Base-by-base conservation (phyloP, 2,888 invertebrate genomes). In the Phasia obesa region DNA sequence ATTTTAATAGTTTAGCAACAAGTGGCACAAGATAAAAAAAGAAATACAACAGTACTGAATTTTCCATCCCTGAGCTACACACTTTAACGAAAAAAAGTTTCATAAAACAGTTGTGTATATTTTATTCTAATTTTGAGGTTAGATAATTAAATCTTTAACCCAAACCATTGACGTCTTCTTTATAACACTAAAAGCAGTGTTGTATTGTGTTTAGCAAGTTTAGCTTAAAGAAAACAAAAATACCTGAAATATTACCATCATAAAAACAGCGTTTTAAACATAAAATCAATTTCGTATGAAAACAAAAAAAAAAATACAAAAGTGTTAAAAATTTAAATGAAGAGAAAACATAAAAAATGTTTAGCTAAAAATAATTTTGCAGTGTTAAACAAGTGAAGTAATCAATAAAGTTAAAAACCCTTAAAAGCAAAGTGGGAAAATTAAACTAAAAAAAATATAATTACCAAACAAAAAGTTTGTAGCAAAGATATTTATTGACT, bases 161-260 rank as follows among this genome's bases (percentile, higher is more conserved):
- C 67, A 51, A 67, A 17, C 38, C n/a, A 53, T 31, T 23, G 3
- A 31, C 6, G 31, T 31, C 9, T 59, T 44, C 19, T 53, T 64
- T 23, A 31, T 38, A 55, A 62, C 55, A 35, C 44, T 67, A 51
- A 65, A 62, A 31, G 19, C 31, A 77, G 65, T 64, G 55, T 47
- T 65, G 70, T 35, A 49, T 31, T 47, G 11, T n/a, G 15, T 4
- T 65, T 23, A 47, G 31, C 64, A 75, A 75, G 74, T 55, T 75
- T 74, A 69, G 70, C 64, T 57, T 44, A 19, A 62, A 71, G 44
- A 38, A 62, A 38, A n/a, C n/a, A n/a, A n/a, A 60, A 47, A 65
- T 17, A 59, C 25, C 4, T 55, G 23, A 78, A 70, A 49, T 31
- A 44, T 13, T 19, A 11, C 15, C 25, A 19, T 11, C 47, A 35